Evolutionary conservation across 2,113 vertebrate genomes (phyloP).

Genomic region (Asarcornis scutulata): DNA sequence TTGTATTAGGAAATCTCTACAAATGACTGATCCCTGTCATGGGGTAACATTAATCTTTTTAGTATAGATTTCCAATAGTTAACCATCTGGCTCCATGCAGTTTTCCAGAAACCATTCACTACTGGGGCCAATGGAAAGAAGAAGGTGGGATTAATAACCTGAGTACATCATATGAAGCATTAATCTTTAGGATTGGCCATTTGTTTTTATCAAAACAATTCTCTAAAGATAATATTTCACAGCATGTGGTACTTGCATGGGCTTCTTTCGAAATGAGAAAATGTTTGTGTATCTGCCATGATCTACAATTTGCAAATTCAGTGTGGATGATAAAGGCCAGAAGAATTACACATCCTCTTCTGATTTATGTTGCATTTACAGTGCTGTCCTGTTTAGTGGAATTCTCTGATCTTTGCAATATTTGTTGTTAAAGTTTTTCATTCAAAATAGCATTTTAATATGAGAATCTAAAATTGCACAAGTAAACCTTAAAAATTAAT

Average conservation of each 20-base stretch:
- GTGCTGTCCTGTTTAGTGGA: not conserved
- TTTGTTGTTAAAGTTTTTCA: not conserved
- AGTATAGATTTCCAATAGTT: conserved; percentile 74
- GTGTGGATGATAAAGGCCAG: not conserved
- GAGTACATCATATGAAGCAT: conserved; percentile 45
- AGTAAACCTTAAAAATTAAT: not conserved
- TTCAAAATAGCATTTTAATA: not conserved
- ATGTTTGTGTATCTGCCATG: not conserved
- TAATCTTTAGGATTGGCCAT: conserved; percentile 64
- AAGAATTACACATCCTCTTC: not conserved
- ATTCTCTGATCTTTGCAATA: not conserved
- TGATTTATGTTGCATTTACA: not conserved
- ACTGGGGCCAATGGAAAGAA: not conserved
- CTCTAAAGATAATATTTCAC: conserved; percentile 42
- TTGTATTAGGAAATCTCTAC: conserved; percentile 69
- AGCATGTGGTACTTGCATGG: conserved; percentile 45
- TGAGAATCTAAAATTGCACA: not conserved
- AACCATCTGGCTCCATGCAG: conserved; percentile 67
- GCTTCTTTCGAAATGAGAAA: conserved; percentile 42
- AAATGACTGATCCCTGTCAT: conserved; percentile 71
- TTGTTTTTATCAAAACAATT: conserved; percentile 65
- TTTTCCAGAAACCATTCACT: conserved; percentile 52
- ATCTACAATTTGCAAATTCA: not conserved
- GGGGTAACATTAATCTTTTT: conserved; percentile 74
- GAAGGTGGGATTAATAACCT: conserved; percentile 68